Evolutionary conservation across 2,888 invertebrate species (phyloP).

Genomic region (Hirtodrosophila histrioides): DNA sequence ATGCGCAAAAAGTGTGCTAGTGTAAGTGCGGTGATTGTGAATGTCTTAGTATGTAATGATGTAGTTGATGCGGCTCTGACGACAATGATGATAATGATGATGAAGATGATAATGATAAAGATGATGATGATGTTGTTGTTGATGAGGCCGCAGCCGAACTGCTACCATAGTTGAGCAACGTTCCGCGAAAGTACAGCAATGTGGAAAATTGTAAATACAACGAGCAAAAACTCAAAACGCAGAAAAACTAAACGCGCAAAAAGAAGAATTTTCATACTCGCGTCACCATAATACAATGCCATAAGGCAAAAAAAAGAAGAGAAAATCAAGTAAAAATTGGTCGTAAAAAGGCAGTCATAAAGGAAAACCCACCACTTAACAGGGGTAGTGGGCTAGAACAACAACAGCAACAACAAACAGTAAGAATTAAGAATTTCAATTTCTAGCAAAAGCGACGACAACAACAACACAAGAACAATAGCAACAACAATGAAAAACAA

Average conservation of each 20-base stretch:
- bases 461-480: conserved; percentile 24
- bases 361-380: conserved; percentile 77
- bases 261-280: conserved; percentile 74
- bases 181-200: conserved; percentile 74
- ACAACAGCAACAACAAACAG: conserved; percentile 44
- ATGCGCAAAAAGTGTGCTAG: conserved; percentile 51
- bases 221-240: conserved; percentile 79
- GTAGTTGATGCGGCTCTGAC: conserved; percentile 47
- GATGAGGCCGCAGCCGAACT: conserved; percentile 42
- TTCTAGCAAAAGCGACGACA: conserved; percentile 50
- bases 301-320: conserved; percentile 32
- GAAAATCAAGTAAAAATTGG: conserved; percentile 23
- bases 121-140: conserved; percentile 52
- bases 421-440: conserved; percentile 73
- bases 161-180: conserved; percentile 58
- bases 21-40: conserved; percentile 41
- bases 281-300: conserved; percentile 66
- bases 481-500: conserved; percentile 51
- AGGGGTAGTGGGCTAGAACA: conserved; percentile 62
- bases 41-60: conserved; percentile 55
- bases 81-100: conserved; percentile 44
- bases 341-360: conserved; percentile 66
- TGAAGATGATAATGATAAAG: conserved; percentile 40
- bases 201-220: conserved; percentile 80
- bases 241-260: conserved; percentile 79